Conservation (phyloP, 2,113 vertebrate species). For the Vireo altiloquus region DNA sequence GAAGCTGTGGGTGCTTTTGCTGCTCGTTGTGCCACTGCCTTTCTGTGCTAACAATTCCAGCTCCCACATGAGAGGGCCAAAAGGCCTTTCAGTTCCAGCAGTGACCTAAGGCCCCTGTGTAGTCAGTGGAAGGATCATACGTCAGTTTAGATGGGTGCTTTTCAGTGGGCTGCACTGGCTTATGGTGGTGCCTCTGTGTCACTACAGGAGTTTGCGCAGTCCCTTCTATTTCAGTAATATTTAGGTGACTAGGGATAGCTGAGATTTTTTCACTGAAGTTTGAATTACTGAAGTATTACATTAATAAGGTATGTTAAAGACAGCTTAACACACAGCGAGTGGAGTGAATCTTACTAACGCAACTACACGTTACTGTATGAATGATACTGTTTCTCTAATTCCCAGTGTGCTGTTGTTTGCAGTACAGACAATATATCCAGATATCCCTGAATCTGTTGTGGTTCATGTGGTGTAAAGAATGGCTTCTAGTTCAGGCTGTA, state of each 20-base stretch:
- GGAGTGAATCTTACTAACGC: neutral
- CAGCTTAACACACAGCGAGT: neutral
- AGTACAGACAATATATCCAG: neutral
- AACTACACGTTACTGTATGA: fast-evolving
- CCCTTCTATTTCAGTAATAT: neutral
- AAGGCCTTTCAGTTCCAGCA: neutral
- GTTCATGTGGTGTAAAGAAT: neutral
- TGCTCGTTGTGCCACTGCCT: neutral
- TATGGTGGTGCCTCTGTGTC: neutral
- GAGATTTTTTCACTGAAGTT: neutral
- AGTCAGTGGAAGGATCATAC: neutral
- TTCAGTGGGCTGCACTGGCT: neutral
- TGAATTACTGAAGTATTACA: neutral
- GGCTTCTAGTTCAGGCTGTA: neutral
- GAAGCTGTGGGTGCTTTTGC: neutral
- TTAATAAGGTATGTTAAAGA: neutral
- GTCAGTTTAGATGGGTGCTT: neutral
- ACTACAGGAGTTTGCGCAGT: neutral
- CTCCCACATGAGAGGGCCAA: neutral
- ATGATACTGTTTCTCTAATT: neutral
- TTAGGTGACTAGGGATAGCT: neutral
- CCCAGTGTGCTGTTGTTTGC: neutral
- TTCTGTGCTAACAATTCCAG: neutral
- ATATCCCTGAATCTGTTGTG: neutral
- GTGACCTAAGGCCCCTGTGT: neutral